Evolutionary conservation across 2,888 invertebrate species (phyloP).

Genomic region (Catocala sponsa): DNA sequence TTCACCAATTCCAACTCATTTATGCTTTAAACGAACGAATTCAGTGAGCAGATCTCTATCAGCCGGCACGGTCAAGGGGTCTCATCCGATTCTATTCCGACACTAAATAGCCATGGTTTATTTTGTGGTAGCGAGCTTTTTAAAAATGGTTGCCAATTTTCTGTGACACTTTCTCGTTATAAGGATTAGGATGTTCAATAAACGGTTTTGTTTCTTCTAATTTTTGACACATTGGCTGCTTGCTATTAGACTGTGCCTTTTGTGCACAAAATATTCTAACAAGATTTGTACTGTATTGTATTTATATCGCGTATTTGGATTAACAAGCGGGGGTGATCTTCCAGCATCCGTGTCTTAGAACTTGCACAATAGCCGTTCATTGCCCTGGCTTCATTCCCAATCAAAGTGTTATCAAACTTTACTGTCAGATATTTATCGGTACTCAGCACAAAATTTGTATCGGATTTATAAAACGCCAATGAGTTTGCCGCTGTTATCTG

Average conservation of each 20-base stretch:
- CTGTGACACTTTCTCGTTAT: conserved; percentile 35
- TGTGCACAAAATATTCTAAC: too few species aligned
- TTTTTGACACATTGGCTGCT: neutral
- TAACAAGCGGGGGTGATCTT: too few species aligned
- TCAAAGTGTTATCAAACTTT: too few species aligned
- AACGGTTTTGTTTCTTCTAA: conserved; percentile 1
- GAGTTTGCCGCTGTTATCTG: too few species aligned
- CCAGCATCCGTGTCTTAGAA: too few species aligned
- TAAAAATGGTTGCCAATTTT: conserved; percentile 63
- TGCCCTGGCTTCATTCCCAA: too few species aligned
- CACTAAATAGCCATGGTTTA: conserved; percentile 78
- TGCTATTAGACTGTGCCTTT: neutral
- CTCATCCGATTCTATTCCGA: conserved; percentile 76
- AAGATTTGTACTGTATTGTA: too few species aligned
- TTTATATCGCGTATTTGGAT: too few species aligned
- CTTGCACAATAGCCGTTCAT: too few species aligned
- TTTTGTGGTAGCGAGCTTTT: conserved; percentile 72
- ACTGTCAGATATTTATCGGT: too few species aligned
- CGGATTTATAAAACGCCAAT: too few species aligned
- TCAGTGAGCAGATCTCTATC: conserved; percentile 78
- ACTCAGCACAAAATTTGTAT: too few species aligned
- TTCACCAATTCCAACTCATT: conserved; percentile 68
- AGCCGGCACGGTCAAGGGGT: conserved; percentile 71
- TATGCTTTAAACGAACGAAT: conserved; percentile 77
- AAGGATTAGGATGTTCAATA: conserved; percentile 27